Base-by-base conservation (phyloP, 2,113 vertebrate species). In the Arizona elegans region DNA sequence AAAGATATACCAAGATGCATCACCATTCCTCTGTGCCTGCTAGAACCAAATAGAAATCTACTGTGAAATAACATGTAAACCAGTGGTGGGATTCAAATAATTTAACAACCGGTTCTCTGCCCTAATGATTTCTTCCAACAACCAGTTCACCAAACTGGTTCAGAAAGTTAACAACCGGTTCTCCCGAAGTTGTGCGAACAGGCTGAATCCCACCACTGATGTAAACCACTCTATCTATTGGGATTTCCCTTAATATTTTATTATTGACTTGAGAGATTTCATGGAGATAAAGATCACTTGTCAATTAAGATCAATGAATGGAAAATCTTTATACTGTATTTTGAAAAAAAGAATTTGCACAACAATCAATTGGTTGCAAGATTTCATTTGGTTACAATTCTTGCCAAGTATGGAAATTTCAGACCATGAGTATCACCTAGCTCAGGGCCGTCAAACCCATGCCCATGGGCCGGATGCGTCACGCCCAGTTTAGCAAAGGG, bases 331-430 rank as follows among this genome's bases (percentile, higher is more conserved):
- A 24, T 43, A 15, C 58, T 24, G 21, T 24, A 86, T 95, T 95
- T 94, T 92, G 29, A 1, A 85, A 10, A 0, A 92, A 0, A 86
- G 54, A 70, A 95, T 92, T 91, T 75, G 95, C 94, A 93, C 96
- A 93, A 88, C 70, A 90, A 95, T 95, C 93, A 92, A 94, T 91
- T 92, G 91, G 94, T 86, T 94, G 92, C 94, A 94, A 94, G 89
- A 29, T 5, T 93, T 75, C 93, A 94, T 92, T 0, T 94, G 92
- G 86, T 94, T 55, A 8, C 0, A 15, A 93, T 91, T 86, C 24
- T 38, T 47, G 54, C 3, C 24, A 47, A n/a, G 33, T 0, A 0
- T 26, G 88, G 3, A 2, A 94, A 95, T 94, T 94, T 94, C 94
- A 92, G 96, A 91, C 90, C 94, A 94, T 91, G 95, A 96, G 94